phyloP scores from a whole-genome alignment of 2,797 vertebrate genomes.

The Ctenosaura bakeri region DNA sequence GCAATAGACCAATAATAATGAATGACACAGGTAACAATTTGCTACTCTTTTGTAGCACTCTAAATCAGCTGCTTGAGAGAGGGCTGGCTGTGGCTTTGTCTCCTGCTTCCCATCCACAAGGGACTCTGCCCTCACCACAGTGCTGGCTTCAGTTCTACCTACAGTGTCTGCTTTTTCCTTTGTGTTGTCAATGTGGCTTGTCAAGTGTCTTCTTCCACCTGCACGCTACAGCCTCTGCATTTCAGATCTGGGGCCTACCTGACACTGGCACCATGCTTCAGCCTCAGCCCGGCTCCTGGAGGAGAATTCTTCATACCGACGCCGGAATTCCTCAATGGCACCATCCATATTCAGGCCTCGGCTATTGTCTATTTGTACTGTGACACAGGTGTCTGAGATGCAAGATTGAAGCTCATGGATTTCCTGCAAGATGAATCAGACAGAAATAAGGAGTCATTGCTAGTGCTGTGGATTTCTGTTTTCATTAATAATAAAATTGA shows the following conservation, averaged over 20 bases:
- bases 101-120: not conserved
- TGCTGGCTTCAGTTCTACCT: not conserved
- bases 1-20: not conserved
- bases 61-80: not conserved
- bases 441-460: not conserved
- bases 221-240: not conserved
- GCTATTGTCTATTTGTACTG: constrained; percentile 93
- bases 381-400: constrained; percentile 90
- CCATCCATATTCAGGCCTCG: constrained; percentile 87
- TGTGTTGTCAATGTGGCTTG: not conserved
- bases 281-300: constrained; percentile 77
- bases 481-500: not conserved
- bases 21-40: not conserved
- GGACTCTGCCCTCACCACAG: not conserved
- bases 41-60: not conserved
- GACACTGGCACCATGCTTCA: constrained; percentile 75
- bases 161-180: not conserved
- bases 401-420: constrained; percentile 88
- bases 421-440: constrained; percentile 78
- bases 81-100: not conserved
- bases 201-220: not conserved
- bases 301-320: constrained; percentile 90
- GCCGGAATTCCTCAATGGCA: constrained; percentile 87
- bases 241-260: constrained; percentile 51
- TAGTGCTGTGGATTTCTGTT: not conserved